phyloP scores from a whole-genome alignment of 2,797 vertebrate genomes.

The Bucorvus abyssinicus region DNA sequence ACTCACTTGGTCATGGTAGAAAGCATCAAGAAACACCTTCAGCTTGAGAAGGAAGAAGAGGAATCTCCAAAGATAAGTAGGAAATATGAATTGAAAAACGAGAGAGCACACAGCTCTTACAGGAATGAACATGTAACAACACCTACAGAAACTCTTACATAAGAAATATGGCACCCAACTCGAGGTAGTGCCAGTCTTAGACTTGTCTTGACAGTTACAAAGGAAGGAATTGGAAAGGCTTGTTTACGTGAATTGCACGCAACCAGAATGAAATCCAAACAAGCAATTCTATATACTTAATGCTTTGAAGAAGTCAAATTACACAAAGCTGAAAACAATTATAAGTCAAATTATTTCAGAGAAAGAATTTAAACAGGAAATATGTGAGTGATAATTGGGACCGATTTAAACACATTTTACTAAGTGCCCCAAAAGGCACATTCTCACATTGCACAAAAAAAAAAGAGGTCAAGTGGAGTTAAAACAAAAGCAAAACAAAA shows the following conservation, averaged over 20 bases:
- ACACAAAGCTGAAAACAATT: slow-evolving; percentile 50
- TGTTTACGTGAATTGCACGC: neutral
- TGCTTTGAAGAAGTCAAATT: slow-evolving; percentile 31
- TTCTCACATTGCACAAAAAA: slow-evolving; percentile 6
- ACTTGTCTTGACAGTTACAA: neutral
- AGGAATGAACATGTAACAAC: neutral
- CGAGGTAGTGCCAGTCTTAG: neutral
- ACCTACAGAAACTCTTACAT: neutral
- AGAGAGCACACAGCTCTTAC: neutral
- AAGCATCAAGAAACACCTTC: neutral
- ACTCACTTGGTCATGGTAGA: neutral
- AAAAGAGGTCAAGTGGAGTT: slow-evolving; percentile 47
- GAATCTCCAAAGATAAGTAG: neutral
- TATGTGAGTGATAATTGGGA: slow-evolving; percentile 56
- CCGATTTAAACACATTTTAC: slow-evolving; percentile 30
- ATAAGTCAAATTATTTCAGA: slow-evolving; percentile 25
- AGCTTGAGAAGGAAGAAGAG: neutral
- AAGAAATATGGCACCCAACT: neutral
- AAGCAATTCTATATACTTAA: neutral
- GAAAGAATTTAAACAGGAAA: slow-evolving; percentile 56
- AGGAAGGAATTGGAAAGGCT: neutral
- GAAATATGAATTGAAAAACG: neutral
- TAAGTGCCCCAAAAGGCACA: slow-evolving; percentile 26
- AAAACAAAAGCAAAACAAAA: slow-evolving; percentile 44
- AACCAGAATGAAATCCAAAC: slow-evolving; percentile 11